Evolutionary conservation across 2,888 invertebrate species (phyloP).

Genomic region (Drosophila gaucha): DNA sequence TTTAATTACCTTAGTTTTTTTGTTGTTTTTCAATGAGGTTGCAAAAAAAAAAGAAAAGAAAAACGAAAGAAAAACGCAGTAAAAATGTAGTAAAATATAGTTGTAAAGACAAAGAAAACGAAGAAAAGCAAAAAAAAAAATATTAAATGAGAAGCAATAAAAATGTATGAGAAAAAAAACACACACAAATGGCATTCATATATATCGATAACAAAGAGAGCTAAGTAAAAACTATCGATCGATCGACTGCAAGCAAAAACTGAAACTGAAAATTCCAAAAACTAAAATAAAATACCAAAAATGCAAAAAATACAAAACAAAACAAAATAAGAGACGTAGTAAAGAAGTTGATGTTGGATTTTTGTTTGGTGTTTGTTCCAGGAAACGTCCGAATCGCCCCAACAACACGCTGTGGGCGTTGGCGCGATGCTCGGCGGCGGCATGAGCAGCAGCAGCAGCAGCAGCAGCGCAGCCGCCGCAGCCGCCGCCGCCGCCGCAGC

Average conservation of each 20-base stretch:
- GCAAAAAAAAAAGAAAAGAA: not conserved
- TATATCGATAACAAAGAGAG: constrained; percentile 43
- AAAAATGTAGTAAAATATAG: constrained; percentile 32
- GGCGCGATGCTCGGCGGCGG: constrained; percentile 75
- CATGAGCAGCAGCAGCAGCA: constrained; percentile 70
- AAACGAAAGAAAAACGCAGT: constrained; percentile 25
- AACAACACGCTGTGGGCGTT: constrained; percentile 87
- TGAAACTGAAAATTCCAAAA: constrained; percentile 64
- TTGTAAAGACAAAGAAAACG: constrained; percentile 73
- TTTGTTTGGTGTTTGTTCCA: constrained; percentile 93
- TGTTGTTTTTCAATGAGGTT: constrained; percentile 35
- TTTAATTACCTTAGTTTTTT: constrained; percentile 2
- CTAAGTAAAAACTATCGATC: constrained; percentile 61
- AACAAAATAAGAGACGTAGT: constrained; percentile 74
- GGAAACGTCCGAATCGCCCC: constrained; percentile 89
- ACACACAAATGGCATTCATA: constrained; percentile 52
- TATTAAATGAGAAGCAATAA: constrained; percentile 61
- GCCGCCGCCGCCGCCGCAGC: constrained; percentile 59
- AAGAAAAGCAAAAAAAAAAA: constrained; percentile 73
- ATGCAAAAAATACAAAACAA: constrained; percentile 51
- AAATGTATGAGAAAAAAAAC: constrained; percentile 47
- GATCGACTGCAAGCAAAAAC: constrained; percentile 74
- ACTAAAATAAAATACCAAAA: constrained; percentile 82
- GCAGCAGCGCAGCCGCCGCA: constrained; percentile 64
- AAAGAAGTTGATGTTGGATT: constrained; percentile 95